A percentile compares a stretch with the other conserved stretches of the same genome.
Conservation (phyloP, 2,888 invertebrate species). For the Rotaria sp. region DNA sequence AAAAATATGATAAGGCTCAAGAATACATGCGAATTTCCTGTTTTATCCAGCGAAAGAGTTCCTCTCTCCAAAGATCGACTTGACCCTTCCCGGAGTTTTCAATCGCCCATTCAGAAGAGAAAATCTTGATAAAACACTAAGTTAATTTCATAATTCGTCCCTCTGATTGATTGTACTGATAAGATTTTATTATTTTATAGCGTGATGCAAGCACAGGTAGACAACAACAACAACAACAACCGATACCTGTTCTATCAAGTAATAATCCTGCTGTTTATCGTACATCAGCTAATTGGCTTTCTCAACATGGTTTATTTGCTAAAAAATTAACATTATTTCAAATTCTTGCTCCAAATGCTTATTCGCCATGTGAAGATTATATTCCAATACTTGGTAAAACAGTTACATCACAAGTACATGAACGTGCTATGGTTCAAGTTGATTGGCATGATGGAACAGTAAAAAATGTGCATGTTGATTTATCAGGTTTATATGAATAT, state of each 20-base stretch:
- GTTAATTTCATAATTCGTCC: too few species aligned
- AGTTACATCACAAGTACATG: conserved; percentile 55
- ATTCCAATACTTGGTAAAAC: conserved; percentile 54
- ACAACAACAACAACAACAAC: background rate
- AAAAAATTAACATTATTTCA: conserved; percentile 54
- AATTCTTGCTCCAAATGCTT: conserved; percentile 54
- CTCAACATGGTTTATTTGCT: conserved; percentile 45
- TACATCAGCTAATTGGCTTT: conserved; percentile 36
- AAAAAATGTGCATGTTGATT: conserved; percentile 55
- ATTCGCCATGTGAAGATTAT: conserved; percentile 53
- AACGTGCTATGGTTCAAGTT: conserved; percentile 56
- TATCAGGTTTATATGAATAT: conserved; percentile 55
- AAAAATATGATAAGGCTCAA: too few species aligned
- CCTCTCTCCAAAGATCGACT: too few species aligned
- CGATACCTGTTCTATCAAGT: background rate
- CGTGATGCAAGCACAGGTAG: background rate
- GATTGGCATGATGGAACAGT: conserved; percentile 55
- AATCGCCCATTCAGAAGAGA: too few species aligned
- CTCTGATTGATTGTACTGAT: too few species aligned
- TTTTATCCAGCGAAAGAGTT: too few species aligned
- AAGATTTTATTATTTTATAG: too few species aligned
- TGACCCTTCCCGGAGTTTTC: too few species aligned
- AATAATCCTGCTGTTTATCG: conserved; percentile 24
- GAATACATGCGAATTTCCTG: too few species aligned
- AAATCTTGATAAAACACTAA: too few species aligned